Percentiles rank a stretch among this genome's conserved stretches.
Evolutionary conservation across 2,888 invertebrate genomes (phyloP).

Genomic region (Dyspetes luteomarginatus): DNA sequence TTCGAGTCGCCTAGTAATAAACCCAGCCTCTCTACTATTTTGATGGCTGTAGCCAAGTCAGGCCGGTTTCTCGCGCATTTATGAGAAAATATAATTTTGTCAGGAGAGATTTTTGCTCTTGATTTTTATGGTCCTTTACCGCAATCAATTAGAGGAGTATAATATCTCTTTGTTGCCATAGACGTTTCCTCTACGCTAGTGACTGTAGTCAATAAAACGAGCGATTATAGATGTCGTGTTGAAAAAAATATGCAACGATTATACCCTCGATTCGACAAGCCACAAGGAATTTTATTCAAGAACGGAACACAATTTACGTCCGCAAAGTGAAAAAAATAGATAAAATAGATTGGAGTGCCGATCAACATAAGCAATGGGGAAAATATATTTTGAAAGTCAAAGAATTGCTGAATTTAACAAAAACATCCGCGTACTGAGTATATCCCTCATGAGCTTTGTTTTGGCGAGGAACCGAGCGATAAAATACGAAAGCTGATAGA

Average conservation of each 20-base stretch:
- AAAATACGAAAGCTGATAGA: conserved; percentile 22
- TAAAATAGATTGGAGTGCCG: conserved; percentile 15
- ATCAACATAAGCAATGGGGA: conserved; percentile 40
- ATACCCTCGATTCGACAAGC: background rate
- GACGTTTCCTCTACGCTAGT: conserved; percentile 11
- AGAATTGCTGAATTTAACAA: conserved; percentile 31
- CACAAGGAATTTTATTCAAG: background rate
- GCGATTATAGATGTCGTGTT: background rate
- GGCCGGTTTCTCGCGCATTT: no score
- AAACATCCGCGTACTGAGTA: conserved; percentile 46
- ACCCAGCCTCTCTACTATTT: no score
- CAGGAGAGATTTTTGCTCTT: no score
- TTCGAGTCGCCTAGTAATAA: no score
- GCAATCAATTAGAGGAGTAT: conserved; percentile 9
- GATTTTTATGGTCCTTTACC: conserved; percentile 29
- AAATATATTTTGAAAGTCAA: background rate
- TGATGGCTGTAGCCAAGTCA: no score
- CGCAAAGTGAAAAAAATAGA: conserved; percentile 17
- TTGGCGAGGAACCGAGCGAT: conserved; percentile 16
- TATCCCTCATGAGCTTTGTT: conserved; percentile 44
- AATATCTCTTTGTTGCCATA: conserved; percentile 7
- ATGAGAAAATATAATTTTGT: no score
- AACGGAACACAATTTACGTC: background rate
- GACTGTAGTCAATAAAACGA: background rate
- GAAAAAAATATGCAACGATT: conserved; percentile 8